A percentile compares a stretch with the other conserved stretches of the same genome.
These are phyloP conservation scores for Gallirallus australis DNA, from an alignment of 2,797 vertebrate species.

Conservation along the genomic window DNA sequence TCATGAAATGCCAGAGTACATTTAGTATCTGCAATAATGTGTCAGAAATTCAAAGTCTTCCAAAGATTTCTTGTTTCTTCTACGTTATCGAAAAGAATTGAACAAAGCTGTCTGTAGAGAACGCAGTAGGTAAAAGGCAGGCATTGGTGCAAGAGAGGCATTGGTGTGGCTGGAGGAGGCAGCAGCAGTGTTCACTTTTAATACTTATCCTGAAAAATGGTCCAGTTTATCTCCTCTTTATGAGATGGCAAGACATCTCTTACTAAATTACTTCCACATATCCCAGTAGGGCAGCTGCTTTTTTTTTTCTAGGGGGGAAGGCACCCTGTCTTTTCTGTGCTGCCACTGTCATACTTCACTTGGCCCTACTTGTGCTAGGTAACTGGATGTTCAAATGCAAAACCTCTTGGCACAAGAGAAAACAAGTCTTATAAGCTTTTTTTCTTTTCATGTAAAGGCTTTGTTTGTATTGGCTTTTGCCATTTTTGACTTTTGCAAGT, in stretches of 20 bases:
- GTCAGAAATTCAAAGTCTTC: neutral
- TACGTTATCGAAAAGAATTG: neutral
- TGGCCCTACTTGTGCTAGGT: neutral
- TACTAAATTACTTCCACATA: neutral
- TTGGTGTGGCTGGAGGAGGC: neutral
- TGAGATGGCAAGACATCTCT: neutral
- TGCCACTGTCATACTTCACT: neutral
- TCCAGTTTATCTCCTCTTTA: neutral
- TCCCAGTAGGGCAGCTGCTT: neutral
- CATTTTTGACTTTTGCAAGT: neutral
- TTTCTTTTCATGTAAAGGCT: neutral
- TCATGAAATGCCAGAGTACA: neutral
- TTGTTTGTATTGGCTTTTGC: neutral
- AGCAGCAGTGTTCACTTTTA: neutral
- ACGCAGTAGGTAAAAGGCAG: neutral
- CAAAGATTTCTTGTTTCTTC: neutral
- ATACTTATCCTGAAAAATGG: neutral
- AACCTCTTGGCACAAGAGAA: neutral
- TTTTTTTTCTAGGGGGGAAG: neutral
- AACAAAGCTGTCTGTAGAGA: neutral
- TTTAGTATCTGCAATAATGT: neutral
- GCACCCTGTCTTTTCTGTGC: neutral
- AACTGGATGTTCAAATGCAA: neutral
- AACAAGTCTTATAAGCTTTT: rapidly evolving
- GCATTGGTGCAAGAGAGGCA: neutral